Percentiles rank a stretch among this genome's conserved stretches.
Conservation (phyloP, 2,113 vertebrate species). For the Ciconia stormi region DNA sequence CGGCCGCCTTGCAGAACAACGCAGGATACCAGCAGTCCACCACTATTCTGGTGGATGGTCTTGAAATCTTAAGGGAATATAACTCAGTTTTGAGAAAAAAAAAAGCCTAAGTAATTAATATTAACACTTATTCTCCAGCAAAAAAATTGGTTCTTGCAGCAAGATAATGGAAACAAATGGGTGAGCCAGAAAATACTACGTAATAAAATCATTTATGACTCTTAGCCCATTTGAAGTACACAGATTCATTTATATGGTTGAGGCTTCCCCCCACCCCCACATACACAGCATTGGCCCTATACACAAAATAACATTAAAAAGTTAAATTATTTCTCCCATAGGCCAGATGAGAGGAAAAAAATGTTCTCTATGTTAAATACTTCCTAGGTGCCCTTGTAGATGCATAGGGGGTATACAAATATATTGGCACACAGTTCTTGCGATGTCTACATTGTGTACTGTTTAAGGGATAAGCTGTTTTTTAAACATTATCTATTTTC, state of each 20-base stretch:
- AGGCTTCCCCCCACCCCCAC: not conserved
- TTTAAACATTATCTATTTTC: not conserved
- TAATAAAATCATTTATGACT: not conserved
- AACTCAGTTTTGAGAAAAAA: not conserved
- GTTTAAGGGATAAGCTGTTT: not conserved
- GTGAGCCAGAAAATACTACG: not conserved
- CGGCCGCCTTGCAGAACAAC: not conserved
- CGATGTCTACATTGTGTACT: not conserved
- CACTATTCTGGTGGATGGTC: not conserved
- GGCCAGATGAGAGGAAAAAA: not conserved
- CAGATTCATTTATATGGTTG: not conserved
- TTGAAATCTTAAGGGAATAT: not conserved
- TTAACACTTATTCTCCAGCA: not conserved
- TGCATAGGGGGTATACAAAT: not conserved
- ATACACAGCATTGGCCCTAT: not conserved
- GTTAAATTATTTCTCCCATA: not conserved
- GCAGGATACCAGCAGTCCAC: not conserved
- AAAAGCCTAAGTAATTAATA: not conserved
- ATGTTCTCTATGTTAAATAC: not conserved
- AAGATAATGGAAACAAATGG: not conserved
- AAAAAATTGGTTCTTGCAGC: not conserved
- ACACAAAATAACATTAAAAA: not conserved
- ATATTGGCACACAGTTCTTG: not conserved
- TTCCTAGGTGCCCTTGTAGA: not conserved
- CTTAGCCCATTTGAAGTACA: not conserved